These are phyloP conservation scores for Plutella xylostella DNA, from an alignment of 2,888 invertebrate genomes.

Conservation along the genomic window DNA sequence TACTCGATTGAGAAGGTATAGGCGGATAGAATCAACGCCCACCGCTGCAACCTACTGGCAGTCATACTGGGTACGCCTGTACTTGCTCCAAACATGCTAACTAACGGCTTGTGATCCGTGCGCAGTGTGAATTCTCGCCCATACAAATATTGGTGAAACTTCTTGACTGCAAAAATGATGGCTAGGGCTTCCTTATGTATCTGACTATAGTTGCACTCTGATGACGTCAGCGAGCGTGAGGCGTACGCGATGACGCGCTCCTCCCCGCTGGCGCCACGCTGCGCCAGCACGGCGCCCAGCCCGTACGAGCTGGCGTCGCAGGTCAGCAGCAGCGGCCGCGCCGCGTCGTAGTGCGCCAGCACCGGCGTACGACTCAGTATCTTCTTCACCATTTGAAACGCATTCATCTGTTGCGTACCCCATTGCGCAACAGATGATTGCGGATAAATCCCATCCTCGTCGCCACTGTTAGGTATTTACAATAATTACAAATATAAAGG, in stretches of 20 bases:
- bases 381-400: too few relatives aligned
- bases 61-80: not conserved
- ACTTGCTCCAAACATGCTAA: not conserved
- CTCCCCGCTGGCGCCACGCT: not conserved
- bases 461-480: too few relatives aligned
- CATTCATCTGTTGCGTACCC: too few relatives aligned
- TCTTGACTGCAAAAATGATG: not conserved
- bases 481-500: too few relatives aligned
- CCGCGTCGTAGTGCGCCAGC: not conserved
- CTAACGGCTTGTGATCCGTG: too few relatives aligned
- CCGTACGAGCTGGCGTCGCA: not conserved
- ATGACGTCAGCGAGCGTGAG: too few relatives aligned
- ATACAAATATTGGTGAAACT: not conserved
- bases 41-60: not conserved
- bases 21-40: not conserved
- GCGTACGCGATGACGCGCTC: not conserved
- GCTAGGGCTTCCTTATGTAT: too few relatives aligned
- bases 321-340: not conserved
- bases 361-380: too few relatives aligned
- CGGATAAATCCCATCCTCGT: too few relatives aligned
- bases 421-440: too few relatives aligned
- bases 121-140: not conserved
- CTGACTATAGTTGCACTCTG: too few relatives aligned
- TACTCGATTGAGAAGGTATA: not conserved
- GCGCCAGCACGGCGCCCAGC: too few relatives aligned